Base-by-base conservation (phyloP, 2,888 invertebrate species). In the Phlogophora meticulosa region DNA sequence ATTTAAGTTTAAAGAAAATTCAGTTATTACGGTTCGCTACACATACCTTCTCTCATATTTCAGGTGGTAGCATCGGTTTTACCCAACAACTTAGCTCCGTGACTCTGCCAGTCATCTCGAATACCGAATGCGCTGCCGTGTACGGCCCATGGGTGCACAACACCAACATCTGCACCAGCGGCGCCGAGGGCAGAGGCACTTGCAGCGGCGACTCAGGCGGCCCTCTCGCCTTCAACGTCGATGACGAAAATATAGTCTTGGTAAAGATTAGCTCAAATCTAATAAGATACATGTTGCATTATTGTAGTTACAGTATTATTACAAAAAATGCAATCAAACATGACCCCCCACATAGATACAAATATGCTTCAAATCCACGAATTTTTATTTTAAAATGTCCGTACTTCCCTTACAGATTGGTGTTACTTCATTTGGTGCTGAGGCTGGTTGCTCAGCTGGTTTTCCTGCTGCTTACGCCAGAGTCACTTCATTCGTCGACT, bases 171-270 rank as follows among this genome's bases (percentile, higher is more conserved):
- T 93, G 92, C 81, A 90, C 91, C 68, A 91, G 90, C 69, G 91
- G 91, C 0, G 84, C 58, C 0, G 87, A 86, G 11, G 90, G 89
- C 7, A 71, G 49, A 0, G 85, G 91, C 17, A 90, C 91, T 1
- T 92, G 93, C 85, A 57, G 76, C 0, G 89, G 89, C 0, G 89
- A 89, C 76, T 88, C 88, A n/a, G 89, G 89, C n/a, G 89, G 89
- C 11, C 89, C 89, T 55, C 83, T 90, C 0, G 84, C 58, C n/a
- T 40, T 76, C 7, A 32, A 49, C 4, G 73, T 43, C 58, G 55
- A 59, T 7, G 59, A 60, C 53, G 56, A 17, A 2, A 61, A 13
- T 4, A 61, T 80, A 40, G n/a, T n/a, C n/a, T 77, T 87, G 83
- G 87, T 87, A 69, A 55, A 13, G 13, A 13, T 22, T 10, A 11